These are phyloP conservation scores for Mamestra brassicae DNA, from an alignment of 2,888 invertebrate genomes.

Conservation along the genomic window DNA sequence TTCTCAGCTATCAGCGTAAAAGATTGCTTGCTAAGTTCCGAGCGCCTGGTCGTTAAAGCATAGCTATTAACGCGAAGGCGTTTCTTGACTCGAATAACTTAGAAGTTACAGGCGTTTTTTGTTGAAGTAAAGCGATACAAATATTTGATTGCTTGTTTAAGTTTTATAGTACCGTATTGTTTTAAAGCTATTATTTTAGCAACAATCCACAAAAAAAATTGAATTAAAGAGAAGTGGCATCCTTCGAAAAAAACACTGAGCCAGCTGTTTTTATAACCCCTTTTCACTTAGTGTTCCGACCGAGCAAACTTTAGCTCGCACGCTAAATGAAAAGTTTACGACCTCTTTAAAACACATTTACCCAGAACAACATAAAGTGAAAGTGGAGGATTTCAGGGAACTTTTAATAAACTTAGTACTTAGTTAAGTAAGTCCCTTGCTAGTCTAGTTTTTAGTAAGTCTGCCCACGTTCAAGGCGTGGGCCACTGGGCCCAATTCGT, in stretches of 20 bases:
- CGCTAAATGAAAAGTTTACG: neutral
- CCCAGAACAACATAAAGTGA: neutral
- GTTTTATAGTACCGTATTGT: neutral
- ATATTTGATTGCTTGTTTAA: slow-evolving; percentile 6
- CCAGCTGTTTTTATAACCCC: neutral
- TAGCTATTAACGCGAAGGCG: slow-evolving; percentile 42
- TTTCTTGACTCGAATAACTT: slow-evolving; percentile 23
- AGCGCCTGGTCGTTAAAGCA: slow-evolving; percentile 58
- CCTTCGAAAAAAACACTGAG: neutral
- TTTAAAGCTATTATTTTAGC: neutral
- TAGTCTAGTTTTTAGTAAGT: slow-evolving; percentile 28
- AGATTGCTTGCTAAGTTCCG: neutral
- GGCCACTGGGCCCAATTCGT: slow-evolving; percentile 15
- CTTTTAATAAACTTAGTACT: neutral
- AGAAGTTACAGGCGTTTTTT: slow-evolving; percentile 46
- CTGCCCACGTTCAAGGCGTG: slow-evolving; percentile 30
- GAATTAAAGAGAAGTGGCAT: neutral
- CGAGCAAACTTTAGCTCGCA: slow-evolving; percentile 29
- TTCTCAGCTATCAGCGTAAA: neutral
- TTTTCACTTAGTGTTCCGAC: slow-evolving; percentile 12
- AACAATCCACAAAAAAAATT: too few species aligned
- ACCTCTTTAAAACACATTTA: neutral
- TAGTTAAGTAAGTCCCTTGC: neutral
- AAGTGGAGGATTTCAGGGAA: neutral
- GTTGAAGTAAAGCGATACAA: neutral